Evolutionary conservation across 2,888 invertebrate genomes (phyloP), one percentile per base, ranked within the genome.

Genomic region (Tenthredo notha): DNA sequence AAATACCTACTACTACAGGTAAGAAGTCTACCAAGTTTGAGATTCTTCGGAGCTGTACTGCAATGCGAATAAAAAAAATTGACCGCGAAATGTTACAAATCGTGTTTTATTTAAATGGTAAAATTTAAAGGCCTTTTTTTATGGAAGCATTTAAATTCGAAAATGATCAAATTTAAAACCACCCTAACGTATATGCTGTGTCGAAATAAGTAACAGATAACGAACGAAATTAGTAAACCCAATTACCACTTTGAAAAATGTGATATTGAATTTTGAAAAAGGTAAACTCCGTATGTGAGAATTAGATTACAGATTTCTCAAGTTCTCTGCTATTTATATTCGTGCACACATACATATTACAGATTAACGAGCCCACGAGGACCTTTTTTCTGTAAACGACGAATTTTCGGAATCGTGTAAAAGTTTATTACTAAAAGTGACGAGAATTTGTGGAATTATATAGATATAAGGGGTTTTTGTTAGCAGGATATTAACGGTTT

Each of bases 301-400:
- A 25, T 61, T 21, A 6, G 3, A 72, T 72, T 43, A n/a, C n/a
- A n/a, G 21, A 40, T 43, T 72, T 72, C 37, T 10, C 21, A 50
- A 29, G 18, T 54, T 54, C 29, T 18, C 50, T 77, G 50, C 54
- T 29, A 50, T 77, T 12, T 50, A 12, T 50, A 12, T n/a, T 50
- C 50, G 25, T n/a, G 12, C 21, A 47, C 15, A 70, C 18, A 33
- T 70, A 37, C n/a, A 40, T 72, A 33, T 37, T n/a, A 72, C 75
- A n/a, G n/a, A 21, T 12, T 7, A 47, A 15, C 25, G 6, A 40
- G 15, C 61, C 80, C 80, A 80, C 80, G 80, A 61, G 80, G 80
- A 50, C 47, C 15, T 25, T 58, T n/a, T 58, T 29, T 54, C 54
- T 78, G 33, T n/a, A 78, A 78, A n/a, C 18, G 2, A 58, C 61